A percentile compares a stretch with the other conserved stretches of the same genome.
Evolutionary conservation across 2,797 vertebrate species (phyloP).

Genomic region (Adelosebastes latens): DNA sequence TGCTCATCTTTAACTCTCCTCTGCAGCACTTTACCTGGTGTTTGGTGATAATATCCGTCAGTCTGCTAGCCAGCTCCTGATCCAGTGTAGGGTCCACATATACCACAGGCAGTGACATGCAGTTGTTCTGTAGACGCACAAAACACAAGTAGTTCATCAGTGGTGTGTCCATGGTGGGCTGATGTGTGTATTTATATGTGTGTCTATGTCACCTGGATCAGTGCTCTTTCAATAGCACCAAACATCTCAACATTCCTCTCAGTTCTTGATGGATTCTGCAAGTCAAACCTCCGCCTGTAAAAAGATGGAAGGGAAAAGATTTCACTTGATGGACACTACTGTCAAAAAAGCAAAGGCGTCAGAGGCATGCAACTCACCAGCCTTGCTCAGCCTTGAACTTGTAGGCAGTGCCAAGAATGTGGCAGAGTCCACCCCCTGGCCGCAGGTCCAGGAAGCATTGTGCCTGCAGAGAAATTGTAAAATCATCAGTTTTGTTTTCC

Average conservation of each 20-base stretch:
- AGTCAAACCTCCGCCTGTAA: slow-evolving; percentile 93
- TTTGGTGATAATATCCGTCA: slow-evolving; percentile 90
- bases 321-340: background rate
- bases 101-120: slow-evolving; percentile 90
- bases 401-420: slow-evolving; percentile 96
- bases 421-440: slow-evolving; percentile 92
- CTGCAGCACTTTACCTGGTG: slow-evolving; percentile 87
- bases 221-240: slow-evolving; percentile 89
- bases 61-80: slow-evolving; percentile 88
- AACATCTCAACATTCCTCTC: slow-evolving; percentile 99
- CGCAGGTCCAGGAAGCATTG: slow-evolving; percentile 96
- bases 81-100: slow-evolving; percentile 93
- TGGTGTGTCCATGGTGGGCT: background rate
- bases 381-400: slow-evolving; percentile 98
- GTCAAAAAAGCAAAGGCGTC: background rate
- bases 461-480: slow-evolving; percentile 77
- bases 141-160: slow-evolving; percentile 11
- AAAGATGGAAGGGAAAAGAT: background rate
- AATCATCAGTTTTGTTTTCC: background rate
- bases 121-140: slow-evolving; percentile 87
- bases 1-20: background rate
- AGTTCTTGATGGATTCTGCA: slow-evolving; percentile 95
- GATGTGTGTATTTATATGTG: background rate
- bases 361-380: slow-evolving; percentile 86
- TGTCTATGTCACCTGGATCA: slow-evolving; percentile 87